Evolutionary conservation across 2,113 vertebrate genomes (phyloP).

Genomic region (Dolichotis patagonum): DNA sequence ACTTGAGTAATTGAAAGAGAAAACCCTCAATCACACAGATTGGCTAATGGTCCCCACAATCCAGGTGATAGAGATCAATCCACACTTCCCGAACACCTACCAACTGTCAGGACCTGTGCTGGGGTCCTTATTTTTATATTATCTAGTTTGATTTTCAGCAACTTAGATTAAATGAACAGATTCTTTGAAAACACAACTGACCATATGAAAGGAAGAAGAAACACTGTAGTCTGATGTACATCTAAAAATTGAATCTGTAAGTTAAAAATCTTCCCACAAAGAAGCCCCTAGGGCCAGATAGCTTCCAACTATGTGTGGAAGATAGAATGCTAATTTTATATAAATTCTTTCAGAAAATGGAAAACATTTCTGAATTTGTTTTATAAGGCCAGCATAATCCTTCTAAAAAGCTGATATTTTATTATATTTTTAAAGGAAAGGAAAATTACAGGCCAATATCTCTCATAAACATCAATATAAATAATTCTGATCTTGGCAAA

Average conservation of each 20-base stretch:
- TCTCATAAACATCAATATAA: background rate
- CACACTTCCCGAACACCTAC: background rate
- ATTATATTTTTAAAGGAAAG: background rate
- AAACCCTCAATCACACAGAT: background rate
- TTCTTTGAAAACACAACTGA: background rate
- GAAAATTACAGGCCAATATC: background rate
- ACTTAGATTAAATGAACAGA: background rate
- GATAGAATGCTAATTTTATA: background rate
- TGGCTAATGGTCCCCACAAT: background rate
- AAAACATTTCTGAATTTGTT: background rate
- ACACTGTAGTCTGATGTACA: background rate
- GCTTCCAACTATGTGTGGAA: background rate
- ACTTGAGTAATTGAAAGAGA: background rate
- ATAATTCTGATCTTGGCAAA: background rate
- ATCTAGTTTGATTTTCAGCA: background rate
- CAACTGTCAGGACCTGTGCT: background rate
- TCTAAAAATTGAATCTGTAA: background rate
- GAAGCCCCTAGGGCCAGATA: background rate
- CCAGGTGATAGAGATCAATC: background rate
- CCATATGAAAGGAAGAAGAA: background rate
- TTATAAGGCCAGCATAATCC: background rate
- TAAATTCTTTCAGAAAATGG: slow-evolving; percentile 17
- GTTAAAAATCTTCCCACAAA: background rate
- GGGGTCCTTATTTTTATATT: background rate
- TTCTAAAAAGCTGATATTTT: slow-evolving; percentile 7